phyloP scores from a whole-genome alignment of 2,797 vertebrate genomes.

The Manis crassicaudata region DNA sequence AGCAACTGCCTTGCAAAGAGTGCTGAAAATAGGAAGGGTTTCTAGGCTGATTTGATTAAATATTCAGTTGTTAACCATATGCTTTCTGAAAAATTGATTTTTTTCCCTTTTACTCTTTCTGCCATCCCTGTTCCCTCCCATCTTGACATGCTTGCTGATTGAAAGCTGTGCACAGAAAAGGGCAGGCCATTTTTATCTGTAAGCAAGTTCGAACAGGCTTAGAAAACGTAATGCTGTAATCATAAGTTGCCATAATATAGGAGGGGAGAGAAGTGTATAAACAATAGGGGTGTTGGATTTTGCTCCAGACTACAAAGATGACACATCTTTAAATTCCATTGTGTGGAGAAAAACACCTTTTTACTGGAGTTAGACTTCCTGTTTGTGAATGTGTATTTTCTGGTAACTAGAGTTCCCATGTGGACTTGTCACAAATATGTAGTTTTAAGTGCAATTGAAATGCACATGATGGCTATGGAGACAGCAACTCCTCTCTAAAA shows the following conservation, averaged over 20 bases:
- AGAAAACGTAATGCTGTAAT: constrained; percentile 64
- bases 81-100: constrained; percentile 86
- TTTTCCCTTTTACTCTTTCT: constrained; percentile 56
- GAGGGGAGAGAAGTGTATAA: constrained; percentile 40
- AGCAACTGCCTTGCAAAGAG: constrained; percentile 84
- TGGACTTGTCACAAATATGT: not conserved
- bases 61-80: constrained; percentile 85
- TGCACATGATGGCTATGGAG: not conserved
- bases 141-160: constrained; percentile 82
- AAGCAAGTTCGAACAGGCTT: constrained; percentile 77
- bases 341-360: constrained; percentile 83
- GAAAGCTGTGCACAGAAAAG: constrained; percentile 78
- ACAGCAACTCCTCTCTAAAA: not conserved
- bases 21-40: constrained; percentile 86
- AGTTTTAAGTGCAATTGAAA: constrained; percentile 1
- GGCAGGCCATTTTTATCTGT: constrained; percentile 68
- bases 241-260: constrained; percentile 68
- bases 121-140: constrained; percentile 59
- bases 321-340: constrained; percentile 86
- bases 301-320: constrained; percentile 82
- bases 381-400: constrained; percentile 83
- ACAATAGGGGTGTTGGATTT: constrained; percentile 59
- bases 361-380: constrained; percentile 86
- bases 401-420: constrained; percentile 73
- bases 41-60: constrained; percentile 87